phyloP scores from a whole-genome alignment of 2,797 vertebrate species.

The Rhabdomys pumilio region DNA sequence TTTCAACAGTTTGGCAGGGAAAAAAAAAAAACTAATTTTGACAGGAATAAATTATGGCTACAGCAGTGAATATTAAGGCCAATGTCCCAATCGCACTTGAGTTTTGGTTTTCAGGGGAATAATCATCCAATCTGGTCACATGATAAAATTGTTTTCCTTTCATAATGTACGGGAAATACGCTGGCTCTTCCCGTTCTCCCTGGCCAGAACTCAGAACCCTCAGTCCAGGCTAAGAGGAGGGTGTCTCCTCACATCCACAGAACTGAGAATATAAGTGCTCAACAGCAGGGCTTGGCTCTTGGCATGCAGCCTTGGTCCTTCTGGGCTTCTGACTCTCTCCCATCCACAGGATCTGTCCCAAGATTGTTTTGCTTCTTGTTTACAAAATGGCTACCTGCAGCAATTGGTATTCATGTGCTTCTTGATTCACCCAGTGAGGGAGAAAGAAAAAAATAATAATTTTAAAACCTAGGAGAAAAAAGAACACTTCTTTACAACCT shows the following conservation, averaged over 20 bases:
- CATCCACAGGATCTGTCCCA: background rate
- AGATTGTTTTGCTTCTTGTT: constrained; percentile 3
- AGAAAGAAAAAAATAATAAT: background rate
- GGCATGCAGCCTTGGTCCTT: background rate
- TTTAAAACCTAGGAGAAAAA: too few species aligned
- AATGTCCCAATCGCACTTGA: constrained; percentile 43
- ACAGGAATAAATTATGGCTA: constrained; percentile 78
- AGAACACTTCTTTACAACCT: background rate
- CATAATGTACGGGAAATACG: constrained; percentile 70
- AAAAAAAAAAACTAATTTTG: constrained; percentile 48
- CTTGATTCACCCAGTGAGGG: background rate
- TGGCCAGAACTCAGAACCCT: constrained; percentile 3
- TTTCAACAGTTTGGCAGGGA: constrained; percentile 69
- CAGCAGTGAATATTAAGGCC: constrained; percentile 58
- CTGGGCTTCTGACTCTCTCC: background rate
- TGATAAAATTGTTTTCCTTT: constrained; percentile 64
- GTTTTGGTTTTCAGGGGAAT: constrained; percentile 68
- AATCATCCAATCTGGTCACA: constrained; percentile 56
- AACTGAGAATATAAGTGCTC: background rate
- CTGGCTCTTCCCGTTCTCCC: constrained; percentile 47
- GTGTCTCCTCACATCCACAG: constrained; percentile 22
- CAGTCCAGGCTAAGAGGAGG: constrained; percentile 7
- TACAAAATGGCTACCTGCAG: background rate
- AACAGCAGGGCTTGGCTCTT: background rate
- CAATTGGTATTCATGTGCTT: background rate